Base-by-base conservation (phyloP, 2,797 vertebrate genomes). In the Coreius guichenoti region DNA sequence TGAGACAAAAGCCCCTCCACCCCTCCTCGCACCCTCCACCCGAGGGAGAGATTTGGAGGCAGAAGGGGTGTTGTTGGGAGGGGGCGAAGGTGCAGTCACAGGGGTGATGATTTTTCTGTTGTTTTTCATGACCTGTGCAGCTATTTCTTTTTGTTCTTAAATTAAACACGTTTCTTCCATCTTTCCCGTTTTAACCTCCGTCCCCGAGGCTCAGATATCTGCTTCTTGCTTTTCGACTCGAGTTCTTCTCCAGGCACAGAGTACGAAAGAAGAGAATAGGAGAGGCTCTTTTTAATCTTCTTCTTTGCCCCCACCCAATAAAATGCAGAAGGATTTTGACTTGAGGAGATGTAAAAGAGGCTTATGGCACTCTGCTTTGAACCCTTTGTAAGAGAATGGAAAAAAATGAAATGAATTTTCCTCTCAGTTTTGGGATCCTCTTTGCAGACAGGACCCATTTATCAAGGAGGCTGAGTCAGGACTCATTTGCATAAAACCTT, bases 341-440 rank as follows among this genome's bases (percentile, higher is more conserved):
- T 96, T 93, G 93, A 94, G 94, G 94, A 95, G 95, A 95, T 93
- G 94, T 95, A 94, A 95, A 95, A 95, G 94, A 94, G 94, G 94
- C 95, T 96, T 96, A 96, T 93, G 92, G 89, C 92, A 93, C 93
- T 94, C 92, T 81, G 94, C 95, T 95, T 95, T 95, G 95, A 95
- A 95, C 94, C 94, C 92, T 92, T 94, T 92, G 89, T 89, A 91
- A 94, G 92, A 90, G 89, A 86, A 87, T 83, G 80, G 87, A 80
- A 85, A 89, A 45, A 92, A 91, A 84, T 92, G 86, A 90, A 91
- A 90, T 90, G 89, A 92, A 93, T 92, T 83, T 88, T 81, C 87
- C 85, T 87, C 88, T 92, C 93, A 92, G 91, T 95, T 95, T 95
- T 85, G 89, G 91, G 89, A 93, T 95, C 91, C 92, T 94, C 90